Percentiles rank a stretch among this genome's conserved stretches.
phyloP scores from a whole-genome alignment of 2,888 invertebrate genomes.

The Trachelus stipa region DNA sequence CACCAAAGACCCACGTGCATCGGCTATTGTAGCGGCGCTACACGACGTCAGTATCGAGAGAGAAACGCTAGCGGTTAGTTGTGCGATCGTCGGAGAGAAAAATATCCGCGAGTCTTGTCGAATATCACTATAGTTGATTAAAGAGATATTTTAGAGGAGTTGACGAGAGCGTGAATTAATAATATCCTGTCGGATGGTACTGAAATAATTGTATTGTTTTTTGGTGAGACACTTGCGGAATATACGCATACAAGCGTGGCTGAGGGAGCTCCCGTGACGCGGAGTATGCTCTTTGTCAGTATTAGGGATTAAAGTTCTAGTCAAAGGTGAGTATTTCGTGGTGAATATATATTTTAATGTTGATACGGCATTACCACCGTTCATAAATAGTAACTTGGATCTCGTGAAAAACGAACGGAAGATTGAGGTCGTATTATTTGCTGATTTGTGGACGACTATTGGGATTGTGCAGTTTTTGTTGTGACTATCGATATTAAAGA shows the following conservation, averaged over 20 bases:
- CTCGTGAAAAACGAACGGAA: neutral
- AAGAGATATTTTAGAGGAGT: neutral
- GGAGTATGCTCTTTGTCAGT: neutral
- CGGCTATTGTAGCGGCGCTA: conserved; percentile 17
- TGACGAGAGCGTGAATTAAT: neutral
- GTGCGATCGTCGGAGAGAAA: conserved; percentile 2
- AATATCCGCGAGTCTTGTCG: neutral
- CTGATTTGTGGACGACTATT: neutral
- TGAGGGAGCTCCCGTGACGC: neutral
- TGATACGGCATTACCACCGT: neutral
- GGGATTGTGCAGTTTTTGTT: neutral
- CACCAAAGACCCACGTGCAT: conserved; percentile 34
- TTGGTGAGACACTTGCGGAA: neutral
- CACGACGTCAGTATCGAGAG: conserved; percentile 29
- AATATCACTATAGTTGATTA: neutral
- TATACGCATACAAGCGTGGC: neutral
- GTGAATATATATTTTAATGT: neutral
- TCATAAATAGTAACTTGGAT: neutral
- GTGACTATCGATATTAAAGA: neutral
- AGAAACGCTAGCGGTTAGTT: conserved; percentile 30
- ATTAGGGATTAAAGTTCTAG: neutral
- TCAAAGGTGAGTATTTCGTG: neutral
- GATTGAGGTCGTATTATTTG: neutral
- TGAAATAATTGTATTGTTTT: neutral
- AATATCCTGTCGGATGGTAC: neutral